Percentiles rank a stretch among this genome's conserved stretches.
Evolutionary conservation across 2,797 vertebrate genomes (phyloP).

Genomic region (Falco columbarius): DNA sequence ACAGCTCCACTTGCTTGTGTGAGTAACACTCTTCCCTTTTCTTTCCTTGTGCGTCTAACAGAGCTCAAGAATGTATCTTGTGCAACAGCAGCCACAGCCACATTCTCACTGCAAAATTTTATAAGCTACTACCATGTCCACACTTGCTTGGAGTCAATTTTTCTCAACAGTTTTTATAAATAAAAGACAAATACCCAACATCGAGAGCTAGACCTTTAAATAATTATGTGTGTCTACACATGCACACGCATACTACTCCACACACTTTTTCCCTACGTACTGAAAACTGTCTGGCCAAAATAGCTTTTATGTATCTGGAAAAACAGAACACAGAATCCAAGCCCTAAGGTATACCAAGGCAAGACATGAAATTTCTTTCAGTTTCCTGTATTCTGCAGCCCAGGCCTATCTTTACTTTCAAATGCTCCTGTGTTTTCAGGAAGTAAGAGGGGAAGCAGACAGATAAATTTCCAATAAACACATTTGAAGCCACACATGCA

Average conservation of each 20-base stretch:
- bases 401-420: background rate
- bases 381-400: background rate
- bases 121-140: accelerated
- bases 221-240: background rate
- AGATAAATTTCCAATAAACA: background rate
- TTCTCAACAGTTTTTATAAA: background rate
- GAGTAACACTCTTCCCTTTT: background rate
- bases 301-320: background rate
- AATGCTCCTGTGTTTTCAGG: background rate
- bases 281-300: background rate
- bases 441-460: background rate
- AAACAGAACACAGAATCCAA: background rate
- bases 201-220: background rate
- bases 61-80: background rate
- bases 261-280: background rate
- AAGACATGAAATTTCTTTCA: background rate
- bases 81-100: background rate
- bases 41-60: background rate
- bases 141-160: background rate
- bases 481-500: background rate
- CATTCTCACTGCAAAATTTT: background rate
- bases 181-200: background rate
- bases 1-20: background rate
- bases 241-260: accelerated
- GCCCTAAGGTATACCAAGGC: background rate